Percentiles rank a stretch among this genome's conserved stretches.
Evolutionary conservation across 1,140 invertebrate genomes (phyloP).

Genomic region (Apis florea): DNA sequence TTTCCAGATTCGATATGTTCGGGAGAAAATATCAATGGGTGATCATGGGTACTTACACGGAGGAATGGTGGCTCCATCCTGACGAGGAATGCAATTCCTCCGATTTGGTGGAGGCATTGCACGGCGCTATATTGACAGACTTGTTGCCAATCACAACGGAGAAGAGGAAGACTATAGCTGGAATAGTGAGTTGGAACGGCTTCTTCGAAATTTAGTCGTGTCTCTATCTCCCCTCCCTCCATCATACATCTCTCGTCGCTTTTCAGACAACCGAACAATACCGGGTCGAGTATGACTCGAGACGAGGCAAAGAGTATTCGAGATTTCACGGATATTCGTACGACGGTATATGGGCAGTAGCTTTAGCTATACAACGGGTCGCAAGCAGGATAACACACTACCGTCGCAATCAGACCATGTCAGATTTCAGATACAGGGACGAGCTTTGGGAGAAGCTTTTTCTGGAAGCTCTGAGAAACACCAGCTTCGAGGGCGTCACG

Average conservation of each 20-base stretch:
- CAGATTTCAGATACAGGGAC: constrained; percentile 91
- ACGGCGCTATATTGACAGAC: constrained; percentile 95
- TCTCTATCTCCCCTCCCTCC: no score
- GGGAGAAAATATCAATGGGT: constrained; percentile 98
- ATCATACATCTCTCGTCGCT: not conserved
- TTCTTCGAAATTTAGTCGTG: not conserved
- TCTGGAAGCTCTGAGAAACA: constrained; percentile 92
- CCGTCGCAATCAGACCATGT: constrained; percentile 86
- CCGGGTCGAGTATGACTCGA: constrained; percentile 89
- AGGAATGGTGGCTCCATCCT: constrained; percentile 88
- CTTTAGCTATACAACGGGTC: constrained; percentile 93
- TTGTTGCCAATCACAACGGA: constrained; percentile 87
- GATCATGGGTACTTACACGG: constrained; percentile 92
- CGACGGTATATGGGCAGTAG: constrained; percentile 98
- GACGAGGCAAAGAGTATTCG: constrained; percentile 91
- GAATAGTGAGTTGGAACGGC: constrained; percentile 87
- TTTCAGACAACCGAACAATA: constrained; percentile 94
- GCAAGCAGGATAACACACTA: constrained; percentile 84
- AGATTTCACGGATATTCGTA: constrained; percentile 98
- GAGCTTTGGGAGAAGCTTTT: constrained; percentile 94
- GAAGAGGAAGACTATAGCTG: constrained; percentile 91
- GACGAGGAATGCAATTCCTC: constrained; percentile 86
- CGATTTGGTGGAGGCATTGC: constrained; percentile 90
- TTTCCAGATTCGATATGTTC: constrained; percentile 88
- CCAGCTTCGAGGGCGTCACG: constrained; percentile 96